These are phyloP conservation scores for Nylanderia fulva DNA, from an alignment of 1,140 invertebrate species.

Conservation along the genomic window DNA sequence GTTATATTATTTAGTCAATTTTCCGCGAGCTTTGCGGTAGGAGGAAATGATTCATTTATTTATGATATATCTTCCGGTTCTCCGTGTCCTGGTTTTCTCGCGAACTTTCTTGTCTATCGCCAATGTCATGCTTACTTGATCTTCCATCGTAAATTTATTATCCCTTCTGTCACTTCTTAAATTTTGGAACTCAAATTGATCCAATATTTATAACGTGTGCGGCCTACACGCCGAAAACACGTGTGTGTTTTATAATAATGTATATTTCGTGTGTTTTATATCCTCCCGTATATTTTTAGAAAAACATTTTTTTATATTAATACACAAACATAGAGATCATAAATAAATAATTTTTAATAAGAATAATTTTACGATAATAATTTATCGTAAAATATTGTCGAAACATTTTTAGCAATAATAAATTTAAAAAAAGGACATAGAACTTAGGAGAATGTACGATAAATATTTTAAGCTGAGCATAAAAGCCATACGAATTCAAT, in stretches of 20 bases:
- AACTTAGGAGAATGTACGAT: background rate
- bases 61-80: constrained; percentile 36
- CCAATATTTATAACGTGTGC: background rate
- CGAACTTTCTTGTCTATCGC: constrained; percentile 40
- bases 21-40: constrained; percentile 40
- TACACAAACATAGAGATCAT: background rate
- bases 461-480: background rate
- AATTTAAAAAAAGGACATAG: background rate
- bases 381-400: background rate
- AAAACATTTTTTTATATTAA: background rate
- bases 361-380: background rate
- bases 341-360: background rate
- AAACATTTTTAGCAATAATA: background rate
- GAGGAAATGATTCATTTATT: constrained; percentile 48
- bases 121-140: constrained; percentile 29
- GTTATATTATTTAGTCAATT: constrained; percentile 57
- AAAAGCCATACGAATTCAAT: constrained; percentile 23
- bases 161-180: background rate
- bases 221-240: too few relatives aligned
- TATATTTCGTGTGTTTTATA: too few relatives aligned
- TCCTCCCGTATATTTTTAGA: background rate
- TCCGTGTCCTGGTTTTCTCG: constrained; percentile 14
- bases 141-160: constrained; percentile 28
- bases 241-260: too few relatives aligned
- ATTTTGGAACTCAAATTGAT: constrained; percentile 2